Conservation (phyloP, 30 jellyfish, hydroid and myxozoan species). For the Mastigias papua region DNA sequence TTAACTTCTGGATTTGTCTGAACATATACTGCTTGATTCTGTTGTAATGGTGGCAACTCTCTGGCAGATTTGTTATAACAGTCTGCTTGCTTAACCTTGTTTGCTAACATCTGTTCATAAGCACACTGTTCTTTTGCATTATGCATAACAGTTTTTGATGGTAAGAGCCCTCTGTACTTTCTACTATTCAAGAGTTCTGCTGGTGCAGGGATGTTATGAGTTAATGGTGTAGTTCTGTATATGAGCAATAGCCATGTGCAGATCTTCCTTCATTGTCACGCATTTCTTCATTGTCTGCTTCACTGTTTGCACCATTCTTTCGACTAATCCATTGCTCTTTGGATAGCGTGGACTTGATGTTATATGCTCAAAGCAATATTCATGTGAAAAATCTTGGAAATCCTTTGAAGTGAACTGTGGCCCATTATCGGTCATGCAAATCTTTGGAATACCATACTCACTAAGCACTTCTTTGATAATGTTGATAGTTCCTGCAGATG, state of each 20-base stretch:
- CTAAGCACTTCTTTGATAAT: constrained; percentile 21
- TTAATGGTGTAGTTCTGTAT: constrained; percentile 39
- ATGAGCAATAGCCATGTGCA: constrained; percentile 35
- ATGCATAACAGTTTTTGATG: constrained; percentile 10
- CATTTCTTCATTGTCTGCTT: constrained; percentile 20
- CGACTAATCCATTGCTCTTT: constrained; percentile 56
- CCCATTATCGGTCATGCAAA: constrained; percentile 62
- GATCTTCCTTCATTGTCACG: constrained; percentile 35
- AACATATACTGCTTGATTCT: constrained; percentile 16
- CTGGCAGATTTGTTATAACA: constrained; percentile 8
- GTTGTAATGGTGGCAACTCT: constrained; percentile 11
- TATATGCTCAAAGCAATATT: constrained; percentile 45
- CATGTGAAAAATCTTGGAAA: constrained; percentile 25
- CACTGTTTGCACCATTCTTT: constrained; percentile 34
- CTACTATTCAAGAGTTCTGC: constrained; percentile 19
- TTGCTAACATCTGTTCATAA: constrained; percentile 8
- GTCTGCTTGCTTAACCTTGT: constrained; percentile 21
- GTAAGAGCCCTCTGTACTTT: constrained; percentile 19
- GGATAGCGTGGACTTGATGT: constrained; percentile 59
- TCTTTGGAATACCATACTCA: constrained; percentile 65
- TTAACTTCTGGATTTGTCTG: constrained; percentile 12
- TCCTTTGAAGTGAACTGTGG: constrained; percentile 40
- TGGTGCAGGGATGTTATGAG: constrained; percentile 40
- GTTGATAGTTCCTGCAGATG: constrained; percentile 39
- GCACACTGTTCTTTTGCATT: constrained; percentile 7